Evolutionary conservation across 92 coral and sea anemone genomes (phyloP).

Genomic region (Epizoanthus fatuus): DNA sequence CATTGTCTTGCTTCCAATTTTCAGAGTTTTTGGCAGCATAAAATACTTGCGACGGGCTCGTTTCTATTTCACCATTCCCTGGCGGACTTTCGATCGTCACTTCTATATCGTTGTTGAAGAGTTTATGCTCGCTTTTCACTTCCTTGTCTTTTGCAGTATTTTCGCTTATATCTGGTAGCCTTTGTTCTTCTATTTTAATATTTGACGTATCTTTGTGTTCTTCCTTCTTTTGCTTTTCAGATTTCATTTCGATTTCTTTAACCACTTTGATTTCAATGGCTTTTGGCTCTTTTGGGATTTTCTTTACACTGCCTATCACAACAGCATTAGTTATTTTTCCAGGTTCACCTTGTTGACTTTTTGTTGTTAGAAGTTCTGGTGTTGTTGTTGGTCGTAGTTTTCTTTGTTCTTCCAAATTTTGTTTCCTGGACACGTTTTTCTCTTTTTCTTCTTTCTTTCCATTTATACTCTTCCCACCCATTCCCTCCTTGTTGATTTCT

Average conservation of each 20-base stretch:
- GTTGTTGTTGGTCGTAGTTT: not conserved
- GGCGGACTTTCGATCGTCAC: constrained; percentile 2
- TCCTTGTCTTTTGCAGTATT: not conserved
- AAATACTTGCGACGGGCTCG: constrained; percentile 7
- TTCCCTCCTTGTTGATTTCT: too few species aligned
- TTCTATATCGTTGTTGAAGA: constrained; percentile 31
- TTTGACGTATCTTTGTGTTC: not conserved
- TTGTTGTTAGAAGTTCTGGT: not conserved
- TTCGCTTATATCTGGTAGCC: constrained; percentile 2
- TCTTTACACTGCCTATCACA: constrained; percentile 16
- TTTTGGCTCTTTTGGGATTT: not conserved
- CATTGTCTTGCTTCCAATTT: not conserved
- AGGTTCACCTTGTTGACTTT: not conserved
- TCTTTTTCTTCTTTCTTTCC: not conserved
- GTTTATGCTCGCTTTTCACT: not conserved
- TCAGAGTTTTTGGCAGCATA: not conserved
- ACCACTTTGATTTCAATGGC: not conserved
- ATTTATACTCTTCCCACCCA: too few species aligned
- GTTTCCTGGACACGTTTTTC: not conserved
- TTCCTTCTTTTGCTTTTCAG: not conserved
- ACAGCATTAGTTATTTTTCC: not conserved
- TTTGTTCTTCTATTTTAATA: not conserved
- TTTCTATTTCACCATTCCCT: not conserved
- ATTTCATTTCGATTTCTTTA: not conserved
- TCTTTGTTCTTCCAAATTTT: not conserved